Evolutionary conservation across 2,888 invertebrate species (phyloP).

Genomic region (Argyra leucocephala): DNA sequence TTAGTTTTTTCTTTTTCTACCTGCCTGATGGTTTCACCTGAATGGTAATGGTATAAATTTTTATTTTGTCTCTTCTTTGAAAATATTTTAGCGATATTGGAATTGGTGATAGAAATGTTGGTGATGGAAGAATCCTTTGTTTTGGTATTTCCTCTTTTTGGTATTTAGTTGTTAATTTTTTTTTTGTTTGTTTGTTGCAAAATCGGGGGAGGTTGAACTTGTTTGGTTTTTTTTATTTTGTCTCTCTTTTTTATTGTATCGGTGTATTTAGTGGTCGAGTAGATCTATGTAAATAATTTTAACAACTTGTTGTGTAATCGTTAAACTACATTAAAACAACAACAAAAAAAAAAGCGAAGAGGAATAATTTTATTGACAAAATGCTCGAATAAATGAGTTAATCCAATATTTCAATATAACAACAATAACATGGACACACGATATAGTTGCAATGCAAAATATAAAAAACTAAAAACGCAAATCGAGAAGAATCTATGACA

Average conservation of each 20-base stretch:
- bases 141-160: background rate
- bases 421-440: too few relatives aligned
- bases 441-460: too few relatives aligned
- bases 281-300: background rate
- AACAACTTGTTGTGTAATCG: background rate
- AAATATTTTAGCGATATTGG: background rate
- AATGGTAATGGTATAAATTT: background rate
- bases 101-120: background rate
- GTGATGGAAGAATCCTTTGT: background rate
- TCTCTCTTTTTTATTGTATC: background rate
- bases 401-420: background rate
- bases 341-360: background rate
- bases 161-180: background rate
- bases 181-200: background rate
- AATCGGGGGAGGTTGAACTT: background rate
- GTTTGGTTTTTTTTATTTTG: background rate
- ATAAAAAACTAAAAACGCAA: too few relatives aligned
- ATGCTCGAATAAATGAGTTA: background rate
- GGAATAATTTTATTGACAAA: background rate
- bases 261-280: background rate
- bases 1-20: background rate
- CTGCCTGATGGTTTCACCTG: background rate
- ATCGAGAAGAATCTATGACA: too few relatives aligned
- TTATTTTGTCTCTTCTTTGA: background rate
- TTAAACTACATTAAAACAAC: background rate